These are phyloP conservation scores for Nematopogon swammerdamellus DNA, from an alignment of 2,888 invertebrate species.

Conservation along the genomic window DNA sequence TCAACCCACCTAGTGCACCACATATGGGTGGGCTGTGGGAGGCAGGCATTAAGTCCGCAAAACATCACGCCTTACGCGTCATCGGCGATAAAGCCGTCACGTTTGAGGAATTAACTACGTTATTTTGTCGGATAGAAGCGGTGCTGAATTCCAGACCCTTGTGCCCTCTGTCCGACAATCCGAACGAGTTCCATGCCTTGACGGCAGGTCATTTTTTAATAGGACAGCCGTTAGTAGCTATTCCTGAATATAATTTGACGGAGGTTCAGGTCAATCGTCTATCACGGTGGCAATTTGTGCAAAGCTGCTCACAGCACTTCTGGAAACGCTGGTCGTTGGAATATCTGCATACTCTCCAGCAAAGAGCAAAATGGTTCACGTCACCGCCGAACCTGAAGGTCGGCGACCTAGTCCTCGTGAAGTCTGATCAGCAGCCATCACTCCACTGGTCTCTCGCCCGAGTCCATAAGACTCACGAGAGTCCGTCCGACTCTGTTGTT, in stretches of 20 bases:
- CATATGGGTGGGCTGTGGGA: conserved; percentile 8
- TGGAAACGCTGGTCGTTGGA: conserved; percentile 12
- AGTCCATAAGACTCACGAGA: conserved; percentile 7
- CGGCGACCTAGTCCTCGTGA: conserved; percentile 5
- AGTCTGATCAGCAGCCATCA: conserved; percentile 2
- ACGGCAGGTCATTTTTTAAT: conserved; percentile 10
- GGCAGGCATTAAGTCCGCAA: conserved; percentile 1
- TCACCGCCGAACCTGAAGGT: conserved; percentile 2
- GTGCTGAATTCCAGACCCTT: conserved; percentile 9
- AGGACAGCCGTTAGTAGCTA: conserved; percentile 5
- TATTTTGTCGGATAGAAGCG: conserved; percentile 9
- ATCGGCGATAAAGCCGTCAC: conserved; percentile 5
- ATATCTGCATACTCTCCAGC: conserved; percentile 12
- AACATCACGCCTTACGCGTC: not conserved
- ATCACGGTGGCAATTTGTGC: conserved; percentile 11
- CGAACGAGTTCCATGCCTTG: conserved; percentile 8
- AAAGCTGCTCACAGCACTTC: conserved; percentile 11
- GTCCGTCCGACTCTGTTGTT: conserved; percentile 6
- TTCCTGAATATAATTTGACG: conserved; percentile 7
- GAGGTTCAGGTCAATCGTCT: conserved; percentile 4
- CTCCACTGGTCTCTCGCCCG: conserved; percentile 7
- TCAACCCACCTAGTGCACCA: conserved; percentile 3
- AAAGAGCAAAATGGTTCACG: conserved; percentile 10
- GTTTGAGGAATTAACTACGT: conserved; percentile 11
- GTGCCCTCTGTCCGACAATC: conserved; percentile 6